These are phyloP conservation scores for Periphyllus acericola DNA, from an alignment of 2,888 invertebrate species.

Conservation along the genomic window DNA sequence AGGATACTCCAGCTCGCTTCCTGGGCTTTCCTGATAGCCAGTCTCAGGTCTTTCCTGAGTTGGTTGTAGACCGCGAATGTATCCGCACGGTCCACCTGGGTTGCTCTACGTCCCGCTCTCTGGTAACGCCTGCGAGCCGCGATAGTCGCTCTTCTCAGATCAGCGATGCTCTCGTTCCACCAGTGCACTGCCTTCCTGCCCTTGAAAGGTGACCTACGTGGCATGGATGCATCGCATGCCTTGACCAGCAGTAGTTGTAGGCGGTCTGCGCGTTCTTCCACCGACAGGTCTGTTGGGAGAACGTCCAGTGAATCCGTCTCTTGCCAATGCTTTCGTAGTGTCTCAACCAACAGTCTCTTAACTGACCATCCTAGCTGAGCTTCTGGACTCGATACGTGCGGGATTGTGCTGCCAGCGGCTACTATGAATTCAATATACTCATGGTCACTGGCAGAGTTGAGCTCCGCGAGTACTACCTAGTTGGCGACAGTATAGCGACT, in stretches of 20 bases:
- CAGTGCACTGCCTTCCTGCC: not conserved
- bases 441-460: not conserved
- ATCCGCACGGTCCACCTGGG: too few relatives aligned
- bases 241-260: not conserved
- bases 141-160: not conserved
- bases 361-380: not conserved
- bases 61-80: too few relatives aligned
- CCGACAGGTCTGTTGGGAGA: rapidly evolving
- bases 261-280: not conserved
- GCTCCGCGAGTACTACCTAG: not conserved
- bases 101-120: not conserved
- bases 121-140: not conserved
- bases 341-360: not conserved
- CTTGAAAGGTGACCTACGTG: not conserved
- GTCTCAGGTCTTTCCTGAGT: too few relatives aligned
- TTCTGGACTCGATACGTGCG: not conserved
- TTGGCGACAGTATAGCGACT: not conserved
- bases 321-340: not conserved
- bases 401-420: too few relatives aligned
- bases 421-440: not conserved
- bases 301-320: rapidly evolving
- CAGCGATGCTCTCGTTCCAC: not conserved
- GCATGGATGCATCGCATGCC: not conserved
- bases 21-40: too few relatives aligned
- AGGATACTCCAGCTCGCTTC: too few relatives aligned